Base-by-base conservation (phyloP, 2,888 invertebrate species). In the Orthosia gracilis region DNA sequence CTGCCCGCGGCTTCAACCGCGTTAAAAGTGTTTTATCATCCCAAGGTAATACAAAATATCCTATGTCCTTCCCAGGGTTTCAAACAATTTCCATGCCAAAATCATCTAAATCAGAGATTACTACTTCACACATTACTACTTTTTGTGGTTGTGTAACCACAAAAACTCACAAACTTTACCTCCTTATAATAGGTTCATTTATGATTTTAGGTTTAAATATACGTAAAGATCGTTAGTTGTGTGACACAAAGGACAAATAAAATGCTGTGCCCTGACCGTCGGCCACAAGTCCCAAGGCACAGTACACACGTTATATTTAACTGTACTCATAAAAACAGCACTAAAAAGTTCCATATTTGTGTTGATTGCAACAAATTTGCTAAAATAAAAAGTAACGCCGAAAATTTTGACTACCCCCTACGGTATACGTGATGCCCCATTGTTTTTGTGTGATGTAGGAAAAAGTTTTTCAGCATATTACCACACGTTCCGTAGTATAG, bases 321-420 rank as follows among this genome's bases (percentile, higher is more conserved):
- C 68, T 63, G 65, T 72, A 57, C 21, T 57, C 72, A 83, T 73
- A 81, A 81, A 81, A 81, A 81, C 66, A 81, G 65, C 58, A 65
- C 55, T 72, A 64, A 80, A 82, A 82, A 83, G 64, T 73, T 67
- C 61, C 77, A 55, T 74, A 77, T 72, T 66, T 62, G 55, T 59
- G 81, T 73, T 75, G 70, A 85, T 83, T 83, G 85, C 85, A 81
- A 71, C 40, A 66, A 87, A 83, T 83, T 85, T 73, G 26, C 69
- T 15, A 83, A 85, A 87, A 78, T 81, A 76, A 83, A 81, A 70
- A 68, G 26, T 55, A 23, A 40, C 63, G 17, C 58, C 26, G 11
- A 64, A 72, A 70, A 80, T 72, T 65, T 68, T 61, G 49, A 62
- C 57, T 47, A 21, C 47, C 45, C 72, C 65, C 72, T 52, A 49